phyloP scores from a whole-genome alignment of 2,888 invertebrate species.

The Acrocyrtus sp. region DNA sequence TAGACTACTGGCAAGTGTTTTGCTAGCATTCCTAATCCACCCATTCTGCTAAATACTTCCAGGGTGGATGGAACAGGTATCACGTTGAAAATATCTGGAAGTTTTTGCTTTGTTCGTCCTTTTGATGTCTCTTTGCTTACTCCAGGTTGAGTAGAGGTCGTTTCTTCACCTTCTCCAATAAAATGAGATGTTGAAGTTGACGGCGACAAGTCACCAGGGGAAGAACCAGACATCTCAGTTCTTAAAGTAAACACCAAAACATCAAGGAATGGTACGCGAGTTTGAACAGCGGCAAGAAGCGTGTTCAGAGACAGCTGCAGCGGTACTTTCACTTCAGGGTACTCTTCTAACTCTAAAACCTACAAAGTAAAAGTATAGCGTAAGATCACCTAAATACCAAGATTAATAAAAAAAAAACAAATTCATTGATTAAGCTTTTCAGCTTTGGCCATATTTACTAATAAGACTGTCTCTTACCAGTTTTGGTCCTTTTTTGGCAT shows the following conservation, averaged over 20 bases:
- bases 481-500: constrained; percentile 52
- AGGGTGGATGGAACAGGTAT: constrained; percentile 71
- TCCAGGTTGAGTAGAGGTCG: not conserved
- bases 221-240: constrained; percentile 44
- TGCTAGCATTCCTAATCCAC: constrained; percentile 88
- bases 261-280: constrained; percentile 57
- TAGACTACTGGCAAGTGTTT: constrained; percentile 89
- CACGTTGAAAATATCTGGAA: constrained; percentile 60
- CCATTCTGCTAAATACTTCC: constrained; percentile 87
- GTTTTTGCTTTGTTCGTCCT: constrained; percentile 21
- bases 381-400: not conserved
- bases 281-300: constrained; percentile 59
- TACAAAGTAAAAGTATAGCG: constrained; percentile 1
- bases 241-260: constrained; percentile 54
- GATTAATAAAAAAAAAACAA: not conserved
- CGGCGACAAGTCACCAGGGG: constrained; percentile 51
- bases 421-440: too few relatives aligned
- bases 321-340: constrained; percentile 58
- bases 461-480: constrained; percentile 24
- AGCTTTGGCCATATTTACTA: not conserved
- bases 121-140: not conserved
- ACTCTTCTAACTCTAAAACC: constrained; percentile 61
- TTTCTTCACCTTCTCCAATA: constrained; percentile 22
- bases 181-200: constrained; percentile 48
- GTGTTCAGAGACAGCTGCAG: constrained; percentile 48